Evolutionary conservation across 2,888 invertebrate species (phyloP), one percentile per base, ranked within the genome.

Genomic region (Sesamia inferens): DNA sequence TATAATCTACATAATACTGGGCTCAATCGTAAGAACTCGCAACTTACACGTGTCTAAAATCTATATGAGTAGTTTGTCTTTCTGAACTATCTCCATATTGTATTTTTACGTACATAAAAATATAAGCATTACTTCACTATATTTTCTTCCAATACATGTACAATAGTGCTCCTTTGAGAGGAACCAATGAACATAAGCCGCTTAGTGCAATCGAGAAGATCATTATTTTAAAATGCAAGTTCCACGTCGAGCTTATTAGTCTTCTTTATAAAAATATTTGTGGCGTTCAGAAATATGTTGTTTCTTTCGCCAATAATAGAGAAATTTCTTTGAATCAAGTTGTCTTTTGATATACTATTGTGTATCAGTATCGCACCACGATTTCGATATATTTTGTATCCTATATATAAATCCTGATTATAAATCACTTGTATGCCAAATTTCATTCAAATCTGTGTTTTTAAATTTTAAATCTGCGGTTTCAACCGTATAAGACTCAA

Each of bases 161-260:
- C 0, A 10, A 44, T 31, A 61, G 13, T 75, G 44, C 42, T 61
- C 42, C 22, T 75, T 42, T 68, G 16, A 42, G 44, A 19, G 16
- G 7, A 44, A 57, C 13, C 39, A 63, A 39, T 24, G 42, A 48
- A 69, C 4, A 10, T 69, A 48, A 64, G 55, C 13, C 7, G 22
- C 59, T 78, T 59, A 22, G 47, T 67, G 42, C 22, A 31, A 31
- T 16, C 42, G 2, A 11, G n/a, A 74, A 51, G 14, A 54, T 22
- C 4, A 72, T 31, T 61, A 47, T 54, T 73, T 72, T 31, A 10
- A 1, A 44, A 51, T 10, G 16, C 19, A 42, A 70, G 44, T 44
- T 68, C 10, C 14, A 57, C 8, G 6, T 6, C 16, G 8, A 55
- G 3, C n/a, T 16, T 31, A n/a, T n/a, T 16, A n/a, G 2, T 24